Evolutionary conservation across 2,888 invertebrate species (phyloP).

Genomic region (Meteorus colon): DNA sequence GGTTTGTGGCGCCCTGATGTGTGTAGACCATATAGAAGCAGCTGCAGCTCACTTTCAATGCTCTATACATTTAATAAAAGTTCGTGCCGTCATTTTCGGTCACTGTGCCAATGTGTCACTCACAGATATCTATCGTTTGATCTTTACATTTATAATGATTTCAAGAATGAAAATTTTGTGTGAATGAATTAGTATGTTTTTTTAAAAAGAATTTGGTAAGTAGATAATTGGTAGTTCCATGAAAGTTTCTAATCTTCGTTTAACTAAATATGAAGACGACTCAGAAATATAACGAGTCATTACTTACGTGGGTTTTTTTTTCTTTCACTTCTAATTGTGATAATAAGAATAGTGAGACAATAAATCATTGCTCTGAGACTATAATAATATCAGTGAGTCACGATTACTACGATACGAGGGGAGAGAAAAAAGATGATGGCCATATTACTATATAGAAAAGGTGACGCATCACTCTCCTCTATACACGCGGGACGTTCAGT

Average conservation of each 20-base stretch:
- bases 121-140: background rate
- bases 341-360: background rate
- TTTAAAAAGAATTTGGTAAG: too few relatives aligned
- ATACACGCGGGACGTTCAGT: background rate
- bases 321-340: too few relatives aligned
- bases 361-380: background rate
- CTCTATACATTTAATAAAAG: background rate
- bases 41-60: background rate
- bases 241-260: too few relatives aligned
- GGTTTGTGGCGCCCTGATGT: slow-evolving; percentile 6
- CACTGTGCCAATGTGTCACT: background rate
- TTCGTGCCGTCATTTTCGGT: background rate
- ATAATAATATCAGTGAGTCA: background rate
- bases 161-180: too few relatives aligned
- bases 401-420: background rate
- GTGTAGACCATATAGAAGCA: background rate
- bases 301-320: too few relatives aligned
- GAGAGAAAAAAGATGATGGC: background rate
- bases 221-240: too few relatives aligned
- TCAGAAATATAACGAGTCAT: too few relatives aligned
- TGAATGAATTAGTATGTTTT: too few relatives aligned
- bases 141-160: too few relatives aligned
- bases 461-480: background rate
- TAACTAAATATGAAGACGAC: too few relatives aligned
- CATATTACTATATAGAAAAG: background rate